Evolutionary conservation across 1,140 invertebrate genomes (phyloP).

Genomic region (Chymomyza costata): DNA sequence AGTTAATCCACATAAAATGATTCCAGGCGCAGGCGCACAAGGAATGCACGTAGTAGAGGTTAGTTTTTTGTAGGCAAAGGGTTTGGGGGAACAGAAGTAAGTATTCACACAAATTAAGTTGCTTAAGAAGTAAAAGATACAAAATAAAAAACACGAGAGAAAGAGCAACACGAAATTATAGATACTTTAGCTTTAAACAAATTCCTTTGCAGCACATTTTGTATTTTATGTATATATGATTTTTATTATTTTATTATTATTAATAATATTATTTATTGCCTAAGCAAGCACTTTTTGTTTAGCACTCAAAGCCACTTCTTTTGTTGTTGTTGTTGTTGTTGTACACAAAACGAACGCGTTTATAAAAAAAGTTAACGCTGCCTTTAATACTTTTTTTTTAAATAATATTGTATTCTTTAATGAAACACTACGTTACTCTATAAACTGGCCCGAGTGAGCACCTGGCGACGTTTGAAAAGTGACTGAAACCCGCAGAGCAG

Average conservation of each 20-base stretch:
- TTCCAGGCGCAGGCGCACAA: slow-evolving; percentile 25
- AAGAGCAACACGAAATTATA: slow-evolving; percentile 28
- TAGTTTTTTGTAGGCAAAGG: slow-evolving; percentile 5
- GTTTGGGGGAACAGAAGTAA: too few relatives aligned
- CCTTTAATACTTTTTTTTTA: slow-evolving; percentile 5
- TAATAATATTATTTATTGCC: slow-evolving; percentile 31
- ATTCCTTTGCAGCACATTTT: slow-evolving; percentile 33
- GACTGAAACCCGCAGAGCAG: slow-evolving; percentile 39
- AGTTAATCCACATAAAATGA: slow-evolving; percentile 50
- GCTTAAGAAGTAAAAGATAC: too few relatives aligned
- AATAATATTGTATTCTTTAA: neutral
- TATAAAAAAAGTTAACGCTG: slow-evolving; percentile 24
- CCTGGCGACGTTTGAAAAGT: slow-evolving; percentile 49
- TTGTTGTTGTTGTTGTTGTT: slow-evolving; percentile 21
- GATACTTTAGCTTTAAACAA: slow-evolving; percentile 28
- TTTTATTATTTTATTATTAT: slow-evolving; percentile 34
- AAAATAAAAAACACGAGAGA: slow-evolving; percentile 5
- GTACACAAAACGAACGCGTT: slow-evolving; percentile 37
- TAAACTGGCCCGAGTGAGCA: slow-evolving; percentile 6
- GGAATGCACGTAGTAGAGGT: slow-evolving; percentile 52
- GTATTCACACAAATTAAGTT: too few relatives aligned
- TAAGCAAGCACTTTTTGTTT: slow-evolving; percentile 40
- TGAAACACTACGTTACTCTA: too few relatives aligned
- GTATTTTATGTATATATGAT: slow-evolving; percentile 19
- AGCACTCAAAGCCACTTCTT: slow-evolving; percentile 43